Evolutionary conservation across 2,797 vertebrate genomes (phyloP).

Genomic region (Steatocranus sp.): DNA sequence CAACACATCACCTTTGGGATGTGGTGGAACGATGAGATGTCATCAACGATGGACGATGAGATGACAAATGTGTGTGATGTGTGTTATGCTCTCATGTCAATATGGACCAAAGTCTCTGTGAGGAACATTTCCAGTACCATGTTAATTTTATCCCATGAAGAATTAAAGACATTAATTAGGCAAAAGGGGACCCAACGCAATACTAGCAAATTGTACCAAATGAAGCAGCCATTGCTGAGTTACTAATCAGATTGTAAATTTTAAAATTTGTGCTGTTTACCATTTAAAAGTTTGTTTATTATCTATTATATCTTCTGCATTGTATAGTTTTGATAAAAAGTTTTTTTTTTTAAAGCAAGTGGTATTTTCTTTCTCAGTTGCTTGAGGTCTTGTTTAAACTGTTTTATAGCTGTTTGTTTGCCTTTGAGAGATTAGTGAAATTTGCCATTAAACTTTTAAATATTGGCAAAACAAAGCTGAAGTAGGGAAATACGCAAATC

Average conservation of each 20-base stretch:
- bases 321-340: not conserved
- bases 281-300: not conserved
- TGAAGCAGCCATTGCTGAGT: not conserved
- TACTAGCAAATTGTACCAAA: not conserved
- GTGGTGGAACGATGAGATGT: conserved; percentile 10
- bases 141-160: not conserved
- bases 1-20: not conserved
- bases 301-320: not conserved
- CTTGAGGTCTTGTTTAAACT: not conserved
- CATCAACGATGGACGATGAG: conserved; percentile 36
- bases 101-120: not conserved
- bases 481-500: not conserved
- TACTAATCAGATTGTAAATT: not conserved
- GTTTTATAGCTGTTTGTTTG: not conserved
- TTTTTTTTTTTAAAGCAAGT: not conserved
- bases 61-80: conserved; percentile 31
- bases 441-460: not conserved
- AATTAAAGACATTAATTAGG: not conserved
- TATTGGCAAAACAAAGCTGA: not conserved
- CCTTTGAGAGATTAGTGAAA: not conserved
- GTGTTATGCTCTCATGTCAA: not conserved
- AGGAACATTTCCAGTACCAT: not conserved
- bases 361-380: not conserved
- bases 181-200: not conserved
- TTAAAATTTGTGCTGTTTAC: not conserved